Evolutionary conservation across 1,140 invertebrate species (phyloP).

Genomic region (Sesamia nonagrioides): DNA sequence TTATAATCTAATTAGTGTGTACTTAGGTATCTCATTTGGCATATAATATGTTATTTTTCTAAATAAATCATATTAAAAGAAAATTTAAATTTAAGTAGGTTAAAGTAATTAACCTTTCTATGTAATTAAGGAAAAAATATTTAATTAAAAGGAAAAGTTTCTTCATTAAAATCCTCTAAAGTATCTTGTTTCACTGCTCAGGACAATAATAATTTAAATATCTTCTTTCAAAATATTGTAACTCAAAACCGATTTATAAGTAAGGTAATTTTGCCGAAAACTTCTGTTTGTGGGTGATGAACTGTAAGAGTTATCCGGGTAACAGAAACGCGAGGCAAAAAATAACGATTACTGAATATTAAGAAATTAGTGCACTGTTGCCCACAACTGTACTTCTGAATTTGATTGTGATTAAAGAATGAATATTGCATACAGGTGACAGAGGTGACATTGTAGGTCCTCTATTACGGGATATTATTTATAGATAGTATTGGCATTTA

Average conservation of each 20-base stretch:
- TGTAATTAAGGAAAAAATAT: background rate
- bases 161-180: background rate
- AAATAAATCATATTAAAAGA: background rate
- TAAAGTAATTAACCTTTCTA: constrained; percentile 22
- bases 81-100: background rate
- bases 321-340: background rate
- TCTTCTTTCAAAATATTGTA: background rate
- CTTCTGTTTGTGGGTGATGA: too few species aligned
- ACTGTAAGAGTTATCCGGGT: too few species aligned
- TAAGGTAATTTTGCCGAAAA: background rate
- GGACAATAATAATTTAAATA: background rate
- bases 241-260: background rate
- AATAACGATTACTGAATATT: background rate
- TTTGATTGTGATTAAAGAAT: background rate
- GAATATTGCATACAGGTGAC: background rate
- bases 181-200: background rate
- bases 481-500: background rate
- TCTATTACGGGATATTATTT: background rate
- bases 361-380: background rate
- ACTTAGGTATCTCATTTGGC: background rate
- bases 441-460: background rate
- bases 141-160: background rate
- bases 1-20: background rate
- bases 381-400: background rate
- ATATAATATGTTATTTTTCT: background rate